Percentiles rank a stretch among this genome's conserved stretches.
phyloP scores from a whole-genome alignment of 2,888 invertebrate genomes.

The Pachycephus smyrnensis region DNA sequence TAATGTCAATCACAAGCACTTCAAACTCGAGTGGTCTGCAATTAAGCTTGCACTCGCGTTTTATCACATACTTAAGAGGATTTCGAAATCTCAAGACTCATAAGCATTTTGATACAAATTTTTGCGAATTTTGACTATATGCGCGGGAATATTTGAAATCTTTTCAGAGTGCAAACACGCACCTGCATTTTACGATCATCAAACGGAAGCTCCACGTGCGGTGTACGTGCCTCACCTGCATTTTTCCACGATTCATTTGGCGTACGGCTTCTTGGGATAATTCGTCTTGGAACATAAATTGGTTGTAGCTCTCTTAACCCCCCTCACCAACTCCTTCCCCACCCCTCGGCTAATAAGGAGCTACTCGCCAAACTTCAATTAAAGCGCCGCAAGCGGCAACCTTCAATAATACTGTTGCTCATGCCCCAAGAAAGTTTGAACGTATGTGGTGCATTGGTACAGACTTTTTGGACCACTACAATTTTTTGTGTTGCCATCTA shows the following conservation, averaged over 20 bases:
- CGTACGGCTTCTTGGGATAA: background rate
- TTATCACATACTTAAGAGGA: background rate
- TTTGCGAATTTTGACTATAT: slow-evolving; percentile 20
- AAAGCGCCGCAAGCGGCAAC: background rate
- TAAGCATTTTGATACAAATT: background rate
- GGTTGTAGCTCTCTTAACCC: background rate
- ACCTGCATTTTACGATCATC: slow-evolving; percentile 53
- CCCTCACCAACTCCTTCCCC: background rate
- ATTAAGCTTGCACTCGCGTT: background rate
- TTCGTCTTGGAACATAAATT: background rate
- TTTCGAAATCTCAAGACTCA: background rate
- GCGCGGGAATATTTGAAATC: background rate
- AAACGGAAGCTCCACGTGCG: slow-evolving; percentile 41
- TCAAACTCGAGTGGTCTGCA: background rate
- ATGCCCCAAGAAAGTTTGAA: background rate
- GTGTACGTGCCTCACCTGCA: slow-evolving; percentile 47
- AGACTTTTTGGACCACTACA: background rate
- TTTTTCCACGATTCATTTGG: slow-evolving; percentile 18
- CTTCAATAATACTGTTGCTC: background rate
- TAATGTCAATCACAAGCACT: background rate
- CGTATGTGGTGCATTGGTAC: background rate
- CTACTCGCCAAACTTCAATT: background rate
- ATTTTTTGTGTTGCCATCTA: background rate
- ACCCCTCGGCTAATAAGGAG: background rate
- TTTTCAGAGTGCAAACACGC: slow-evolving; percentile 25